Evolutionary conservation across 2,797 vertebrate genomes (phyloP).

Genomic region (Microtus obscurus): DNA sequence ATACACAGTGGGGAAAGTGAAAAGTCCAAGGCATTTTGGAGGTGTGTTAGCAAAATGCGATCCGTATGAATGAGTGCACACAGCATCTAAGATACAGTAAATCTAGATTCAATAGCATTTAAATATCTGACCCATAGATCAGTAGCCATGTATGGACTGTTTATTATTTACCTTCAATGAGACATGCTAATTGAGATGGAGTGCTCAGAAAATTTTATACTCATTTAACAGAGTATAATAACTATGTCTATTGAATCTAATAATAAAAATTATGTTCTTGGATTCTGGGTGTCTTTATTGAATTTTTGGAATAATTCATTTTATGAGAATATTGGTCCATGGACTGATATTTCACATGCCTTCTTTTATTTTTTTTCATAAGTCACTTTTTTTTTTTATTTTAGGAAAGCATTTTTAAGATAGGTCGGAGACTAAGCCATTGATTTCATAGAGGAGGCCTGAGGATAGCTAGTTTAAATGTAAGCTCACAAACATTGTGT

Average conservation of each 20-base stretch:
- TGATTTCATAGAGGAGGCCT: constrained; percentile 6
- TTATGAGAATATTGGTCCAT: not conserved
- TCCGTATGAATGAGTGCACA: not conserved
- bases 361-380: constrained; percentile 49
- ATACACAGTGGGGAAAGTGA: not conserved
- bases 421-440: not conserved
- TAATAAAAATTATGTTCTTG: constrained; percentile 20
- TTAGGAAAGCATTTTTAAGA: constrained; percentile 24
- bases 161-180: constrained; percentile 1
- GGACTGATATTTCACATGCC: constrained; percentile 8
- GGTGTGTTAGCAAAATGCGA: not conserved
- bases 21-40: not conserved
- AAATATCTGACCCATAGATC: not conserved
- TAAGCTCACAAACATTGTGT: not conserved
- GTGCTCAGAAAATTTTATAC: constrained; percentile 27
- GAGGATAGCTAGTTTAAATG: constrained; percentile 43
- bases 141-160: not conserved
- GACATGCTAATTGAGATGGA: constrained; percentile 25
- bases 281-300: constrained; percentile 6
- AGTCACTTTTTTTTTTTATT: constrained; percentile 24
- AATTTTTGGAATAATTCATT: constrained; percentile 43
- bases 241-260: constrained; percentile 31
- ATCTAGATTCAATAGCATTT: not conserved
- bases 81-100: not conserved
- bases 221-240: constrained; percentile 15